Evolutionary conservation across 35 echinoderm and acorn worm genomes (phyloP).

Genomic region (Amphiura filiformis): DNA sequence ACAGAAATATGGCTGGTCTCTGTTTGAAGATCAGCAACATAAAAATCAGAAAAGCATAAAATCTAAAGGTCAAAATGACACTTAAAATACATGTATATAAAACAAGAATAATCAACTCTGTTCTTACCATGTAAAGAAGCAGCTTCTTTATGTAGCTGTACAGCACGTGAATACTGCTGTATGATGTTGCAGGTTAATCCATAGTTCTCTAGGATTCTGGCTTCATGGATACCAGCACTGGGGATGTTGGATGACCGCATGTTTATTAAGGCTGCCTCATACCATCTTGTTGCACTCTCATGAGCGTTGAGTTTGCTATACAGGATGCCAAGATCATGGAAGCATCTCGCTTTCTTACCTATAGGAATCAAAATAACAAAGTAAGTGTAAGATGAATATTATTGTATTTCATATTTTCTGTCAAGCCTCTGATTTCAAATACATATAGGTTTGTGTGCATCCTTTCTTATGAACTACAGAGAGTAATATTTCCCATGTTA

Average conservation of each 20-base stretch:
- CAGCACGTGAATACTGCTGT: conserved; percentile 4
- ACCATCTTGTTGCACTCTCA: conserved; percentile 14
- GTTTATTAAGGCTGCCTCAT: not conserved
- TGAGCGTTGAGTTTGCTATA: conserved; percentile 10
- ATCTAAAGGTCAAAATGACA: too few relatives aligned
- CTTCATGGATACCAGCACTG: conserved; percentile 1
- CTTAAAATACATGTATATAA: too few relatives aligned
- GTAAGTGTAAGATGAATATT: too few relatives aligned
- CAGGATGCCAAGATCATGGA: conserved; percentile 8
- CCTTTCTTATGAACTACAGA: too few relatives aligned
- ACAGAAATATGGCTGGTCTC: too few relatives aligned
- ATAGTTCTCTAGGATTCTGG: not conserved
- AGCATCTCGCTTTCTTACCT: conserved; percentile 19
- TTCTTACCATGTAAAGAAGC: conserved; percentile 15
- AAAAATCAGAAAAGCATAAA: too few relatives aligned
- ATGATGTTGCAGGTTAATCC: not conserved
- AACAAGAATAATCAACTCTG: too few relatives aligned
- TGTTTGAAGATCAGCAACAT: too few relatives aligned
- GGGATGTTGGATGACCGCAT: not conserved
- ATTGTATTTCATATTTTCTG: too few relatives aligned
- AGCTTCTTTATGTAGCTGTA: conserved; percentile 18
- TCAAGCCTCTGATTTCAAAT: too few relatives aligned
- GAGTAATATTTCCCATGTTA: too few relatives aligned
- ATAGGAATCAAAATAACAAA: not conserved
- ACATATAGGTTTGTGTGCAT: too few relatives aligned